Evolutionary conservation across 2,797 vertebrate genomes (phyloP).

Genomic region (Darevskia nairensis): DNA sequence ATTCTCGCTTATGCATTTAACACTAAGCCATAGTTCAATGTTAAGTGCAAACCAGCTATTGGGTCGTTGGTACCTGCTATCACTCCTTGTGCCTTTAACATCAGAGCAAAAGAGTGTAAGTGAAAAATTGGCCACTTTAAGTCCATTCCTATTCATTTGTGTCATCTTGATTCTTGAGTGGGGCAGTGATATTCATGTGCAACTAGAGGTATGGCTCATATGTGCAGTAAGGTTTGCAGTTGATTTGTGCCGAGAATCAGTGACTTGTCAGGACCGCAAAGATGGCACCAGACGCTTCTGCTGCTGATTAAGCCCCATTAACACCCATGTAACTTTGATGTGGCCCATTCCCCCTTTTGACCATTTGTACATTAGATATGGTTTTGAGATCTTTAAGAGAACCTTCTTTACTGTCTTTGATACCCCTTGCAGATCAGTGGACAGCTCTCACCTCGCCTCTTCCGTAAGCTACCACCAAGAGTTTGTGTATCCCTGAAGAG

Average conservation of each 20-base stretch:
- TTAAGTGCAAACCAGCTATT: too few species aligned
- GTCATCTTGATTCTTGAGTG: neutral
- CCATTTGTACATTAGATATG: neutral
- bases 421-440: constrained; percentile 84
- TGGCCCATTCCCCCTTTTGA: neutral
- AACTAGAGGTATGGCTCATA: neutral
- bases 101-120: neutral
- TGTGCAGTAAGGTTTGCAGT: neutral
- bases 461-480: constrained; percentile 91
- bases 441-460: constrained; percentile 90
- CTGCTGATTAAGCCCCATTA: neutral
- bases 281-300: neutral
- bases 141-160: neutral
- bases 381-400: neutral
- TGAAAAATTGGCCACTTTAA: neutral
- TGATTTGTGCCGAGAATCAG: neutral
- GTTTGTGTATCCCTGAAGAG: constrained; percentile 92
- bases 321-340: neutral
- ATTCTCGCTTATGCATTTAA: too few species aligned
- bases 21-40: too few species aligned
- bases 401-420: neutral
- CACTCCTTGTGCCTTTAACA: neutral
- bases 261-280: neutral
- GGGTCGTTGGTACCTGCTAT: neutral
- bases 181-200: neutral